Base-by-base conservation (phyloP, 1,140 invertebrate genomes). In the Formica selysi region DNA sequence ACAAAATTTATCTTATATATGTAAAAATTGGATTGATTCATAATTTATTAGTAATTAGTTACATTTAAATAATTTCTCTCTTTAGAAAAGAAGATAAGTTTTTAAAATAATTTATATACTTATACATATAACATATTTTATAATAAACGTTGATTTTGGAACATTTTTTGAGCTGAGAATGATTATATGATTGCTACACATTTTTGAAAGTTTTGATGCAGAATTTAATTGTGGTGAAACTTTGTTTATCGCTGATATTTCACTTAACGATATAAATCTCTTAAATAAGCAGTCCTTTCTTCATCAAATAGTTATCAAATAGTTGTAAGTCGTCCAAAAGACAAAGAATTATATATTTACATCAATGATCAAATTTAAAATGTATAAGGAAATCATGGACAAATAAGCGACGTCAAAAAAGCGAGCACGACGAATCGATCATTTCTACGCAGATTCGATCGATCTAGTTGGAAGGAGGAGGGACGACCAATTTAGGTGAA, bases 391-490 rank as follows among this genome's bases (percentile, higher is more conserved):
- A 68, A 16, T 57, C 16, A 26, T 0, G n/a, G 32, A 73, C 6
- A 54, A 65, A 64, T 26, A 19, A 13, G 11, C 36, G 48, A 68
- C 38, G 7, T 19, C 26, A 51, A 32, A 81, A 73, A 57, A 79
- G 68, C 26, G 29, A 48, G 22, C 38, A 26, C 16, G 2, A 59
- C 36, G 38, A 59, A 84, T 22, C 13, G 36, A 70, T 85, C 36
- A 26, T 26, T 59, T 76, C 74, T 51, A 64, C 38, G 68, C 68
- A 68, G 54, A 13, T 70, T 44, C 64, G 61, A 86, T 61, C 64
- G 64, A 16, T 57, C 36, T 41, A 48, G 19, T 67, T 26, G 32
- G 41, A n/a, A 32, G 38, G 19, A 3, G 48, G 6, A 7, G 5
- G 38, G 6, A 7, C 54, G 6, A 7, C 54, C 38, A n/a, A 61